These are phyloP conservation scores for Acropora yongei DNA, from an alignment of 64 coral and sea anemone genomes.

Conservation along the genomic window DNA sequence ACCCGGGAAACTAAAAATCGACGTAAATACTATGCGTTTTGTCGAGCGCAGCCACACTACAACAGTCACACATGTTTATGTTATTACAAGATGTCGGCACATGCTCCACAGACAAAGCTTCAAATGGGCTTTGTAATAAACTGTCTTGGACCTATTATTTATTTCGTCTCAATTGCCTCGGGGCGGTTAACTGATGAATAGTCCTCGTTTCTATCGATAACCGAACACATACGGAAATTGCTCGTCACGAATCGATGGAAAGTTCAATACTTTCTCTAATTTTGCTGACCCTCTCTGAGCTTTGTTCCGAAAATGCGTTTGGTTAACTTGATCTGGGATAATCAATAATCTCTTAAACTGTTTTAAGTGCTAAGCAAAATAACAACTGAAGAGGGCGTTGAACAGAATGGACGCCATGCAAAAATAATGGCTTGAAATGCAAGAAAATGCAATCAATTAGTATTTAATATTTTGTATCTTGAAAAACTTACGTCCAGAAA, in stretches of 20 bases:
- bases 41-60: no score
- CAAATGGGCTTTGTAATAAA: neutral
- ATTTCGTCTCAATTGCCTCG: neutral
- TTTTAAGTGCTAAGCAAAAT: neutral
- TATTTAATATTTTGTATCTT: neutral
- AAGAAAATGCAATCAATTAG: neutral
- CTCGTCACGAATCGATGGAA: no score
- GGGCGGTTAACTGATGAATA: no score
- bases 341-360: neutral
- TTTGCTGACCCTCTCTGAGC: neutral
- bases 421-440: no score
- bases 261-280: neutral
- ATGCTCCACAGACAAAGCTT: no score
- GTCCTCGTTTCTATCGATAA: no score
- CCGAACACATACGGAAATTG: no score
- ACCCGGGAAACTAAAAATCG: no score
- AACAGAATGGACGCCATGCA: neutral
- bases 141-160: neutral
- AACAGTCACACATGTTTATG: no score
- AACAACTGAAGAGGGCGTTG: neutral
- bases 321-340: neutral
- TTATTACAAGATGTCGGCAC: no score
- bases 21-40: no score
- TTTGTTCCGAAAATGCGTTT: neutral
- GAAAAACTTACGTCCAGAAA: constrained; percentile 19